Evolutionary conservation across 2,797 vertebrate species (phyloP).

Genomic region (Lacerta agilis): DNA sequence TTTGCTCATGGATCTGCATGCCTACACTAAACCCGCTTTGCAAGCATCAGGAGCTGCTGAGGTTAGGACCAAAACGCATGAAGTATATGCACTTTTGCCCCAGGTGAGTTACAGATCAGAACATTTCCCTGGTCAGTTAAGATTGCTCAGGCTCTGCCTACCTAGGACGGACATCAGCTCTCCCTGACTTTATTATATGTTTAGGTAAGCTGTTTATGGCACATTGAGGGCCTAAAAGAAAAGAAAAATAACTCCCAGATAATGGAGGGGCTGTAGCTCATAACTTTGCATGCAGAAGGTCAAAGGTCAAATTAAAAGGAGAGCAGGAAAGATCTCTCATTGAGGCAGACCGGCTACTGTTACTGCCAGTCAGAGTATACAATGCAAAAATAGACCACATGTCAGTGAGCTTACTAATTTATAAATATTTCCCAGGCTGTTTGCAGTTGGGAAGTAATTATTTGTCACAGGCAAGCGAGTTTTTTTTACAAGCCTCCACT

Average conservation of each 20-base stretch:
- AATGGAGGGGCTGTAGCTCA: background rate
- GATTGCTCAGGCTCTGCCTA: background rate
- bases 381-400: background rate
- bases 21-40: background rate
- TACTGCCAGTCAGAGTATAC: background rate
- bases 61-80: background rate
- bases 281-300: no score
- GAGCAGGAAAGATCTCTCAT: background rate
- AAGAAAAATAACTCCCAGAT: background rate
- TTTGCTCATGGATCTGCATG: background rate
- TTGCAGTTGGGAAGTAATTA: background rate
- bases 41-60: background rate
- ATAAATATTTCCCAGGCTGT: background rate
- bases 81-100: background rate
- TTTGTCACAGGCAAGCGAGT: background rate
- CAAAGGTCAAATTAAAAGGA: background rate
- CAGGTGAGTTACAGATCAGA: background rate
- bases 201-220: background rate
- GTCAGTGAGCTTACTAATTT: background rate
- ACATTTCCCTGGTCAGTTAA: background rate
- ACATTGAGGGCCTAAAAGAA: background rate
- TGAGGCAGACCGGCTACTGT: background rate
- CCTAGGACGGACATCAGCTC: background rate
- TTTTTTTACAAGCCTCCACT: background rate
- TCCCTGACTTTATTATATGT: background rate